Evolutionary conservation across 2,888 invertebrate species (phyloP).

Genomic region (Eupithecia subumbrata): DNA sequence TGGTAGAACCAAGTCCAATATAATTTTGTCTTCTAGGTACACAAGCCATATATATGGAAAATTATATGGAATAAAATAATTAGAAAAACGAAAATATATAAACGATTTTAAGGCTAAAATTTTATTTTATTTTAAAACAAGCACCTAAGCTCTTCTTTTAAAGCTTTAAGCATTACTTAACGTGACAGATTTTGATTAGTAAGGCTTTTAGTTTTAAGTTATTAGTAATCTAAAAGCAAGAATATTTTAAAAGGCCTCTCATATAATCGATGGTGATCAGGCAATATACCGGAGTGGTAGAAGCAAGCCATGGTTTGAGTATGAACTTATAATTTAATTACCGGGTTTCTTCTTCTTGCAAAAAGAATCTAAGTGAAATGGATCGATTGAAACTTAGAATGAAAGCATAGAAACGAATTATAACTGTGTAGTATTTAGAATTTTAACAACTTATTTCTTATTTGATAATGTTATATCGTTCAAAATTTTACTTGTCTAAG

Average conservation of each 20-base stretch:
- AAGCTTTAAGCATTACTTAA: background rate
- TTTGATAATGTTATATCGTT: too few species aligned
- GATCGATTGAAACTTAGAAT: too few species aligned
- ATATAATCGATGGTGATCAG: conserved; percentile 62
- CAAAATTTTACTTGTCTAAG: too few species aligned
- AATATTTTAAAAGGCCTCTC: conserved; percentile 61
- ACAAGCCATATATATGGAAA: background rate
- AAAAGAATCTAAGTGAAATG: too few species aligned
- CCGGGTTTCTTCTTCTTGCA: too few species aligned
- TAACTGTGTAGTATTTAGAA: too few species aligned
- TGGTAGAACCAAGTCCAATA: background rate
- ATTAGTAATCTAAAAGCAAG: conserved; percentile 62
- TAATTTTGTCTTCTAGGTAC: background rate
- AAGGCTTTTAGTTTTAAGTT: conserved; percentile 48
- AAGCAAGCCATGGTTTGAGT: background rate
- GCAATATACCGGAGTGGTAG: conserved; percentile 5
- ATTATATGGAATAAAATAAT: too few species aligned
- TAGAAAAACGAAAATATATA: background rate
- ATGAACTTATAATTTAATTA: background rate
- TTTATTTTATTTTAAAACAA: background rate
- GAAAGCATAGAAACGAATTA: too few species aligned
- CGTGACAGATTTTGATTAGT: conserved; percentile 9
- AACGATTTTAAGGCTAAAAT: background rate
- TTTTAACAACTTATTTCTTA: too few species aligned
- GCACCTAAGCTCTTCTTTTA: background rate